Percentiles rank a stretch among this genome's conserved stretches.
Conservation (phyloP, 2,888 invertebrate species). For the Diarsia dahlii region DNA sequence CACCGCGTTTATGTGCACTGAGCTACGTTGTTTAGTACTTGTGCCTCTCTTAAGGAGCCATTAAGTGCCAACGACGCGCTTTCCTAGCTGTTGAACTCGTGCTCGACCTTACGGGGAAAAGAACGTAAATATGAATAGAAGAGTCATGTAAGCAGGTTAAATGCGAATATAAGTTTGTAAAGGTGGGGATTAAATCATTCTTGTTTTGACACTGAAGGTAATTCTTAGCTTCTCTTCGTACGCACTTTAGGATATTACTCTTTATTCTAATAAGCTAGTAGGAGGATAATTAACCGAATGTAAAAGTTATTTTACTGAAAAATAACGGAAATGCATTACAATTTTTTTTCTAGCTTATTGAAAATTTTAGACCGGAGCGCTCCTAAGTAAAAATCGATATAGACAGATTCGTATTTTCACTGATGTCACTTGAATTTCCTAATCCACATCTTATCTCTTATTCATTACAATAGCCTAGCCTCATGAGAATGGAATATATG, state of each 20-base stretch:
- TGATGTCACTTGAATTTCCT: conserved; percentile 31
- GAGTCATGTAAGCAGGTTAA: neutral
- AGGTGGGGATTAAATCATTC: neutral
- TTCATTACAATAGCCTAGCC: conserved; percentile 35
- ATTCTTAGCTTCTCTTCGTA: neutral
- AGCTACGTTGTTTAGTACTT: conserved; percentile 40
- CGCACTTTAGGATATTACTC: neutral
- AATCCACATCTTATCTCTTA: conserved; percentile 38
- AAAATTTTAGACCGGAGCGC: neutral
- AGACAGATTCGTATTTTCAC: conserved; percentile 35
- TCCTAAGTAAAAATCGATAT: conserved; percentile 43
- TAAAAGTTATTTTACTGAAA: neutral
- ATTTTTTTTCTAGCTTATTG: neutral
- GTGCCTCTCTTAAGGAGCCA: conserved; percentile 49
- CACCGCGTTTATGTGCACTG: conserved; percentile 36
- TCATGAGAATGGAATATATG: conserved; percentile 36
- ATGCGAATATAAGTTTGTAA: neutral
- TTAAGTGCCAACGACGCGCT: conserved; percentile 51
- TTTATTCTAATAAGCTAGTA: neutral
- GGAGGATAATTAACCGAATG: neutral
- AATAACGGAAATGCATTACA: neutral
- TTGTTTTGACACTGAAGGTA: neutral
- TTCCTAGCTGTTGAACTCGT: conserved; percentile 48
- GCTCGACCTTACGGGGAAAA: conserved; percentile 38
- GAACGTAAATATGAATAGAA: conserved; percentile 27